Base-by-base conservation (phyloP, 2,113 vertebrate genomes). In the Bubalus kerabau region DNA sequence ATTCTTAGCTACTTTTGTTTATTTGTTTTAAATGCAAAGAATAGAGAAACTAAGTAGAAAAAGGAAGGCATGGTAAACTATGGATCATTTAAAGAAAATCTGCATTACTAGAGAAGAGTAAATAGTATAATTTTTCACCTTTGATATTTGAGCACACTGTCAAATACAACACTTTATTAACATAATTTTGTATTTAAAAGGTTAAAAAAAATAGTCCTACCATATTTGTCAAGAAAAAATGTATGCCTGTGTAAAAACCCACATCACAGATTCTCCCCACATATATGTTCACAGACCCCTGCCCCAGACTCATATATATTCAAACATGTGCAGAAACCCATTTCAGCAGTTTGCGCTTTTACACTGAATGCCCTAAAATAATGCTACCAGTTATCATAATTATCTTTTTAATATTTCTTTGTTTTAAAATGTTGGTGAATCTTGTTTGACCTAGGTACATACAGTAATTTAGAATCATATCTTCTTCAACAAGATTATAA, bases 401-500 rank as follows among this genome's bases (percentile, higher is more conserved):
- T 90, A 43, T 28, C 28, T 46, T 40, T n/a, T 81, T 54, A 94
- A 60, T 59, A 64, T 67, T 82, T 87, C 3, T 60, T 0, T 94
- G 6, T 59, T 92, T 36, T 81, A 50, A 90, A 83, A 86, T 59
- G 15, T 83, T 83, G 8, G 10, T 40, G 93, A 93, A 62, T 90
- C 6, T 82, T 89, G 78, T 80, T 97, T 94, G 78, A 82, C 16
- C 15, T 7, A 84, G 60, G 13, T 24, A 67, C 24, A 76, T 17
- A 23, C 5, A 60, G 36, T 32, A 50, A 88, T 46, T 95, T 52
- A 57, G 19, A 90, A 48, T 90, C 3, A 43, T 59, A 52, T 94
- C 71, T 96, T 97, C 50, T 62, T 91, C 59, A 96, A 32, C 7
- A 43, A 93, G 30, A 83, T 96, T 95, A 24, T 52, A 80, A 48